Conservation (phyloP, 2,888 invertebrate genomes). For the Cecidostiba fungosa region DNA sequence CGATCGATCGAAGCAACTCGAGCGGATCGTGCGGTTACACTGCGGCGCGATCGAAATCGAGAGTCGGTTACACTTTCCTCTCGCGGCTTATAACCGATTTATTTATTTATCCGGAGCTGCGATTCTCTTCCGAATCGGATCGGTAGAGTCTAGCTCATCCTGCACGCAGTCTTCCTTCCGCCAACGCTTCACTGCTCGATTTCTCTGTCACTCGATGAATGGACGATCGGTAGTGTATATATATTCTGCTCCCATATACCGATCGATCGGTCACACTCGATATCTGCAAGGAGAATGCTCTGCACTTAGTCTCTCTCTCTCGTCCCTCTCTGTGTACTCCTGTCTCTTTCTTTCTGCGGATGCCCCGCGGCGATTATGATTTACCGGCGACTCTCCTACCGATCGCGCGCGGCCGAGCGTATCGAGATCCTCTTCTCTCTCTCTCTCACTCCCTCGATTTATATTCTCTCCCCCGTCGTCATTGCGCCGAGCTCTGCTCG, state of each 20-base stretch:
- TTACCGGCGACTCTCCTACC: conserved; percentile 66
- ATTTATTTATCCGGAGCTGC: conserved; percentile 56
- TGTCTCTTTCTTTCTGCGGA: conserved; percentile 59
- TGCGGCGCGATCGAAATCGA: conserved; percentile 41
- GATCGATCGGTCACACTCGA: conserved; percentile 67
- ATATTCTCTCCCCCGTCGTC: conserved; percentile 53
- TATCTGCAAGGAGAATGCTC: conserved; percentile 53
- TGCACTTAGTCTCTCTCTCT: conserved; percentile 50
- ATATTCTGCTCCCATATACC: not conserved
- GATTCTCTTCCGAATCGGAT: conserved; percentile 8
- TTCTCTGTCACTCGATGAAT: conserved; percentile 22
- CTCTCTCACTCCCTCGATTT: conserved; percentile 60
- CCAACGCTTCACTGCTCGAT: conserved; percentile 38
- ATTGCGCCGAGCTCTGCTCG: conserved; percentile 12
- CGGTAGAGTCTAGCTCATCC: not conserved
- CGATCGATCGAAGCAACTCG: conserved; percentile 33
- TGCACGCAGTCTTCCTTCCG: too few species aligned
- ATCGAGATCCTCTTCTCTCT: conserved; percentile 35
- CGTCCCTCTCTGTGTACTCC: not conserved
- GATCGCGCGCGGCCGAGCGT: conserved; percentile 59
- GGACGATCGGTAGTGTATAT: not conserved
- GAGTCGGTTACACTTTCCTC: conserved; percentile 57
- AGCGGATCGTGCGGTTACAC: conserved; percentile 30
- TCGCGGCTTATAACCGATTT: conserved; percentile 50
- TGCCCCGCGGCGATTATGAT: conserved; percentile 71